Evolutionary conservation across 2,888 invertebrate species (phyloP), one percentile per base, ranked within the genome.

Genomic region (Cephus nigrinus): DNA sequence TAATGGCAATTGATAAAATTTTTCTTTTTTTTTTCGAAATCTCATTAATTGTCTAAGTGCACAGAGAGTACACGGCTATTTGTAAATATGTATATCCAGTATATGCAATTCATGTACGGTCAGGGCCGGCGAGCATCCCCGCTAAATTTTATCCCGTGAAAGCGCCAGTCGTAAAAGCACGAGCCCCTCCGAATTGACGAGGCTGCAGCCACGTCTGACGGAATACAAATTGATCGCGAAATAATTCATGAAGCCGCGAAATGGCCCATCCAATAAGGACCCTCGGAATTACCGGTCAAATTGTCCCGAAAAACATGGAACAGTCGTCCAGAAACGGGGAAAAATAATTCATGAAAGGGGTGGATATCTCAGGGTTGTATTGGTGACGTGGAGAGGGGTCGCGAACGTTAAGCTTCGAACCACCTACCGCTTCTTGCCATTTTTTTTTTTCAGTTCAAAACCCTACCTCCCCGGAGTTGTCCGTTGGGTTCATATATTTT

Each of bases 161-260:
- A 77, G 71, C 71, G 73, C n/a, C 15, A 35, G 76, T 76, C 76
- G 76, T 76, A 76, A 76, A 76, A 76, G 68, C 76, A 71, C n/a
- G 40, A 15, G 75, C 30, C 69, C 69, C 32, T 12, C 31, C 71
- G 71, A 71, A 71, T 71, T 33, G 71, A 71, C 71, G 71, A 71
- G 71, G 73, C 76, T 55, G 31, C 32, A 72, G 34, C 33, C 69
- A n/a, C 75, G 40, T 31, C 78, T 74, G 75, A 78, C 75, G 78
- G 82, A 82, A 82, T 82, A 82, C 82, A 82, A 82, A 82, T 82
- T 82, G 82, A 82, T 80, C 79, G 80, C 80, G 77, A 80, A 82
- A 82, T 82, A 82, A 82, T 82, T 80, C 82, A 82, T 82, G 80
- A 82, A 80, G 74, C 76, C 40, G 76, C 81, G 77, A 76, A 76